Conservation (phyloP, 2,888 invertebrate genomes). For the Carterocephalus palaemon region DNA sequence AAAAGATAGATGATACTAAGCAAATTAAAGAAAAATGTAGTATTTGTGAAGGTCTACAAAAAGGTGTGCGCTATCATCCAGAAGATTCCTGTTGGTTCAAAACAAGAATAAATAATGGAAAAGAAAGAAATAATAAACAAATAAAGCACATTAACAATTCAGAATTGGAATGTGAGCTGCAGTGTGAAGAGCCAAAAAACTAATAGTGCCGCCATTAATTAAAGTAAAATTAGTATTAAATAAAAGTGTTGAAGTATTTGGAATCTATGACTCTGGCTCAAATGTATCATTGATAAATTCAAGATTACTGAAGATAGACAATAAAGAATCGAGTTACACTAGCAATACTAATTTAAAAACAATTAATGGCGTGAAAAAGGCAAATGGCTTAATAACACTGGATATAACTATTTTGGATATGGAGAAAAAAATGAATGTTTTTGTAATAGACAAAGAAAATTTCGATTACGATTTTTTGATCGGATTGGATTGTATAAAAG, state of each 20-base stretch:
- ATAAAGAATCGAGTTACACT: too few species aligned
- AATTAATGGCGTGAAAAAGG: too few species aligned
- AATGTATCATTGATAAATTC: constrained; percentile 35
- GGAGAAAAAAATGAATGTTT: constrained; percentile 27
- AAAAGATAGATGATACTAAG: too few species aligned
- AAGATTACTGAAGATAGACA: constrained; percentile 30
- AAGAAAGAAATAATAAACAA: too few species aligned
- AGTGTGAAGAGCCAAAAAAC: constrained; percentile 28
- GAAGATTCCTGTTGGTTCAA: too few species aligned
- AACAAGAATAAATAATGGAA: too few species aligned
- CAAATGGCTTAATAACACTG: constrained; percentile 24
- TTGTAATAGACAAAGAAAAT: constrained; percentile 32
- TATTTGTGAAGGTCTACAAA: constrained; percentile 24
- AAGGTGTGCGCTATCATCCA: constrained; percentile 26
- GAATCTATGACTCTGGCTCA: constrained; percentile 36
- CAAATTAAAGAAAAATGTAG: too few species aligned
- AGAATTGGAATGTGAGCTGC: constrained; percentile 22
- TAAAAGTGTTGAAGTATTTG: constrained; percentile 26
- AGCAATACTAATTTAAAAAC: constrained; percentile 13
- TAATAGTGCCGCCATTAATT: constrained; percentile 32
- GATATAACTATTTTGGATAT: constrained; percentile 28
- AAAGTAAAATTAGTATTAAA: constrained; percentile 33
- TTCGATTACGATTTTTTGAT: constrained; percentile 33
- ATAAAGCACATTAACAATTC: too few species aligned
- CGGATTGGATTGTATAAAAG: constrained; percentile 30